These are phyloP conservation scores for Nezara viridula DNA, from an alignment of 2,888 invertebrate genomes.

Conservation along the genomic window DNA sequence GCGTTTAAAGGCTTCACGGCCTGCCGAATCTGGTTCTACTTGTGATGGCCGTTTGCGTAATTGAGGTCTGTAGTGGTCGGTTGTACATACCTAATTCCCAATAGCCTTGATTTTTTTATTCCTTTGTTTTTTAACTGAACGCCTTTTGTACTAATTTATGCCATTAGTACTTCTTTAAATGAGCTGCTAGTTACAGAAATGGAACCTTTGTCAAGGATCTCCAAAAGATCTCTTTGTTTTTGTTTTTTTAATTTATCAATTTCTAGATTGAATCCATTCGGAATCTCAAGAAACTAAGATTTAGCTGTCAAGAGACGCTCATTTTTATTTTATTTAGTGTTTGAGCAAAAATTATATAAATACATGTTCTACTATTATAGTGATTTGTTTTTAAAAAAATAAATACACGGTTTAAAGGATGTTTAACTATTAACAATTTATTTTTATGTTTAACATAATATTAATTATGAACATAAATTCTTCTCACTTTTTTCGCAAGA, in stretches of 20 bases:
- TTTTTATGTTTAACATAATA: no score
- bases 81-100: background rate
- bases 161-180: background rate
- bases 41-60: slow-evolving; percentile 4
- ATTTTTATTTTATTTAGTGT: no score
- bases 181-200: background rate
- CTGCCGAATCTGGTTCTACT: background rate
- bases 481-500: no score
- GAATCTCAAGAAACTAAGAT: no score
- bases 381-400: no score
- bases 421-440: no score
- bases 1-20: background rate
- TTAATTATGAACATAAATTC: no score
- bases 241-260: background rate
- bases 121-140: background rate
- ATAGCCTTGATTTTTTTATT: slow-evolving; percentile 24
- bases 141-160: background rate
- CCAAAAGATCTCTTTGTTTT: background rate
- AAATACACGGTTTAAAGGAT: no score
- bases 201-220: background rate
- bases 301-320: no score
- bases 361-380: no score
- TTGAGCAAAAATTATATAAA: no score
- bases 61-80: background rate
- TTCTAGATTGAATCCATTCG: no score